These are phyloP conservation scores for Loriculus beryllinus DNA, from an alignment of 2,797 vertebrate genomes.

Conservation along the genomic window DNA sequence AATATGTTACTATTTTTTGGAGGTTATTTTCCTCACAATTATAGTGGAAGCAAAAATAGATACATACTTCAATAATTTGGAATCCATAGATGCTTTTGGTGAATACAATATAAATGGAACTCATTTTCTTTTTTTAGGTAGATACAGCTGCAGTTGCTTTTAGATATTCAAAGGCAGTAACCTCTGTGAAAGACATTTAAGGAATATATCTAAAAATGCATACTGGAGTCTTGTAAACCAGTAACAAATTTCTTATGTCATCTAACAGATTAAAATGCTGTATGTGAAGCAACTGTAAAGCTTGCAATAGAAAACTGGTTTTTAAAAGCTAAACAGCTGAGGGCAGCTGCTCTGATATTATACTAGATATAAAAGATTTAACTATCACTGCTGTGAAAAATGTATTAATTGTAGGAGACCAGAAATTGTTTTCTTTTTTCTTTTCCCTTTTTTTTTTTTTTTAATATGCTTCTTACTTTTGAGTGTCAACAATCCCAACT, in stretches of 20 bases:
- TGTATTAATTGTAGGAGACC: not conserved
- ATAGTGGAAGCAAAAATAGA: slow-evolving; percentile 41
- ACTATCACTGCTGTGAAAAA: not conserved
- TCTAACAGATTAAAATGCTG: not conserved
- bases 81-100: slow-evolving; percentile 48
- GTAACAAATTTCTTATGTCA: not conserved
- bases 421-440: not conserved
- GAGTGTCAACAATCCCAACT: not conserved
- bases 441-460: not conserved
- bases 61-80: slow-evolving; percentile 47
- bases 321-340: slow-evolving; percentile 36
- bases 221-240: not conserved
- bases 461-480: not conserved
- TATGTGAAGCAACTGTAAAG: slow-evolving; percentile 10
- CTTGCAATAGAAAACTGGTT: not conserved
- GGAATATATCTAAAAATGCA: slow-evolving; percentile 29
- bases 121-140: slow-evolving; percentile 51
- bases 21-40: slow-evolving; percentile 53
- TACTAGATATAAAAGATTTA: not conserved
- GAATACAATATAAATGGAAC: slow-evolving; percentile 48
- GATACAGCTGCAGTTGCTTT: slow-evolving; percentile 60
- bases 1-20: not conserved
- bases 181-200: slow-evolving; percentile 39
- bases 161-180: slow-evolving; percentile 39
- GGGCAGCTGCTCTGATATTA: slow-evolving; percentile 27